These are phyloP conservation scores for Agonopterix alstromeriana DNA, from an alignment of 2,888 invertebrate species.

Conservation along the genomic window DNA sequence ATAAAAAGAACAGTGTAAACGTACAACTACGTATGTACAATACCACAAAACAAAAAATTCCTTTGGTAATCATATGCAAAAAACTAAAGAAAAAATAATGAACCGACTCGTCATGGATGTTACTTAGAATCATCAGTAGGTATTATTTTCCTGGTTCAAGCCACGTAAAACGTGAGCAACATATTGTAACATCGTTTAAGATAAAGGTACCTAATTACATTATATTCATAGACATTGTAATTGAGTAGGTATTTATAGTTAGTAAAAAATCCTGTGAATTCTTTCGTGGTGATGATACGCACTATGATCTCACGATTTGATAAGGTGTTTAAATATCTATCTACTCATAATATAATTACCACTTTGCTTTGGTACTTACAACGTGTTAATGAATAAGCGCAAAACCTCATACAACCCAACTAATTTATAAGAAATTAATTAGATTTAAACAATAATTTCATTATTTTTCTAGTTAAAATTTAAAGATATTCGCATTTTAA, in stretches of 20 bases:
- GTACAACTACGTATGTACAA: too few species aligned
- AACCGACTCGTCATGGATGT: background rate
- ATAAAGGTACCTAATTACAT: background rate
- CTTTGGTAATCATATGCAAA: background rate
- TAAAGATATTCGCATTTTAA: too few species aligned
- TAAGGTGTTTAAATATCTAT: too few species aligned
- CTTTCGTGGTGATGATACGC: background rate
- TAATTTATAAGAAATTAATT: too few species aligned
- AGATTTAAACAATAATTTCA: too few species aligned
- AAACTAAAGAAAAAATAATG: background rate
- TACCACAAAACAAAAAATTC: too few species aligned
- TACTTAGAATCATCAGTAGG: background rate
- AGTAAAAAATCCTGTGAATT: background rate
- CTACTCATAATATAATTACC: too few species aligned
- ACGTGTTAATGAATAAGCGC: too few species aligned
- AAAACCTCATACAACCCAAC: too few species aligned
- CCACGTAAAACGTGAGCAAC: background rate
- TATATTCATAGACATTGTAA: background rate
- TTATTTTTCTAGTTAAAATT: too few species aligned
- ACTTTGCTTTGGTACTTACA: too few species aligned
- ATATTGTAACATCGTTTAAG: background rate
- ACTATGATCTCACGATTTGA: background rate
- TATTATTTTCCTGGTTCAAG: background rate
- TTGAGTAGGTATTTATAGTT: background rate
- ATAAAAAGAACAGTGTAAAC: too few species aligned